Evolutionary conservation across 2,888 invertebrate species (phyloP).

Genomic region (Eupithecia subfuscata): DNA sequence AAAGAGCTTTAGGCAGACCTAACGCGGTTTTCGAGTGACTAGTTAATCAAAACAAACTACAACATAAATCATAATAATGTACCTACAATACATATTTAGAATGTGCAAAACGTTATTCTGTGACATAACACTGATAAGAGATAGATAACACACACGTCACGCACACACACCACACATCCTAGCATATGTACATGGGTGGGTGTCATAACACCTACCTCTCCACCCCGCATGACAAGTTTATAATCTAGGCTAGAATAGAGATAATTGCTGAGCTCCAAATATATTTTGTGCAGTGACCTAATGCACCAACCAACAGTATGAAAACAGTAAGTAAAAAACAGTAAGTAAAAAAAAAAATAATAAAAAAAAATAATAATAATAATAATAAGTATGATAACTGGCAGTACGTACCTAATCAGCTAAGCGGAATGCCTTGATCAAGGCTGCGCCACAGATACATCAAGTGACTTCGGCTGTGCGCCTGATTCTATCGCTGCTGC

Average conservation of each 20-base stretch:
- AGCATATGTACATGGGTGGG: no score
- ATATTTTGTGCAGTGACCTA: neutral
- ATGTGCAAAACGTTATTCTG: no score
- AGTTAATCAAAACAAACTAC: neutral
- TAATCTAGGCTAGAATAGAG: neutral
- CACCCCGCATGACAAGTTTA: neutral
- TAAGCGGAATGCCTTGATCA: conserved; percentile 50
- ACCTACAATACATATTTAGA: no score
- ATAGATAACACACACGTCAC: no score
- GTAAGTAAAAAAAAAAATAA: neutral
- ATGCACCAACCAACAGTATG: neutral
- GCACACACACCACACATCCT: no score
- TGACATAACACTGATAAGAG: no score
- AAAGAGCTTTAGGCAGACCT: no score
- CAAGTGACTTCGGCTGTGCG: conserved; percentile 10
- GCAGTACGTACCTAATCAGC: conserved; percentile 40
- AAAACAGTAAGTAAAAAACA: conserved; percentile 4
- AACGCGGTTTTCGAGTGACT: no score
- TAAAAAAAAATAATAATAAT: neutral
- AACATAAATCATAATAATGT: neutral
- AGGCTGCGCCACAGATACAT: conserved; percentile 39
- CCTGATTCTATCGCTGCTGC: conserved; percentile 31
- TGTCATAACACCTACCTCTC: neutral
- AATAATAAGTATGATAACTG: conserved; percentile 7
- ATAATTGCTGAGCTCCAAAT: no score